Base-by-base conservation (phyloP, 1,140 invertebrate species). In the Pseudomyrmex concolor region DNA sequence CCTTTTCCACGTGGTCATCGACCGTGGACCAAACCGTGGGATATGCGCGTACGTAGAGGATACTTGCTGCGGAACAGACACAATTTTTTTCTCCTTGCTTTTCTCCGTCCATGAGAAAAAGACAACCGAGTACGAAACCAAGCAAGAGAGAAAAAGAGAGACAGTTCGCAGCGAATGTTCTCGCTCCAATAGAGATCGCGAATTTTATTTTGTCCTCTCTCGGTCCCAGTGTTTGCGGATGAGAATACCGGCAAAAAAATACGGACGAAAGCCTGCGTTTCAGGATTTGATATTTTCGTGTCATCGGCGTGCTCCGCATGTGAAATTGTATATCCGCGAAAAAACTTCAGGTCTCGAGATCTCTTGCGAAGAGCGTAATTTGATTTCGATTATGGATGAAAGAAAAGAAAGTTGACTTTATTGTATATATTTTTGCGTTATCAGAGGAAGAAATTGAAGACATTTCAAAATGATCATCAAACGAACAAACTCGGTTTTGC, bases 1-100 rank as follows among this genome's bases (percentile, higher is more conserved):
- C 55, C 80, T 48, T 34, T 34, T 57, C 25, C 68, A 68, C 68
- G 54, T 80, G 76, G 76, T 80, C 76, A 80, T 87, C 86, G 86
- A 87, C 85, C 86, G 86, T 87, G 74, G 85, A 50, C 62, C 34
- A 7, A 34, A 34, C 34, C 5, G 5, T 34, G 34, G 34, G 34
- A 34, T 34, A 34, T 34, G 34, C 34, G 34, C 34, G 34, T 34
- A 34, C 34, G 34, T 34, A 34, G 34, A 34, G 25, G 19, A 25
- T 25, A 25, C 25, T 25, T 66, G 73, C 17, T 25, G 76, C 64
- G 76, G 70, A 45, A 59, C 15, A 80, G 81, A 84, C 72, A 82
- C 77, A 70, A 70, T 80, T 84, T 78, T 80, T 80, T 34, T 34
- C 34, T 34, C 34, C 34, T 34, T 50, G 25, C 43, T 60, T 66